Conservation (phyloP, 2,113 vertebrate species). For the Passer montanus region DNA sequence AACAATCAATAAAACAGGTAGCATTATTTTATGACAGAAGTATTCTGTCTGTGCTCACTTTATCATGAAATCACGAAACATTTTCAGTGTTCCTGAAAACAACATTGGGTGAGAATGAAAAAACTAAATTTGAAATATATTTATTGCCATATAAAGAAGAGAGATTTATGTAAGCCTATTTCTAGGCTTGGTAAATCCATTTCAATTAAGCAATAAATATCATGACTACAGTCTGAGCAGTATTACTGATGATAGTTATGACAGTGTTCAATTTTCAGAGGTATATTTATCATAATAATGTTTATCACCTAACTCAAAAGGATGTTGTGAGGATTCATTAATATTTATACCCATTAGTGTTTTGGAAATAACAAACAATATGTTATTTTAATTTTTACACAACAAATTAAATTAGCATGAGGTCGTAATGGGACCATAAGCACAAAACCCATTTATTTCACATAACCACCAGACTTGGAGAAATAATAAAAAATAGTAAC, state of each 20-base stretch:
- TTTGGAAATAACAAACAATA: background rate
- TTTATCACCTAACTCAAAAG: conserved; percentile 2
- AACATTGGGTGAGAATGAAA: background rate
- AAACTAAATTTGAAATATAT: background rate
- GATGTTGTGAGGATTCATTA: conserved; percentile 22
- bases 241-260: conserved; percentile 23
- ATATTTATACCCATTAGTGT: conserved; percentile 30
- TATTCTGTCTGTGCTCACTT: background rate
- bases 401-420: conserved; percentile 6
- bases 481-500: background rate
- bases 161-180: background rate
- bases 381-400: background rate
- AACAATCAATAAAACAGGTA: background rate
- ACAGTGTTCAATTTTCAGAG: conserved; percentile 40
- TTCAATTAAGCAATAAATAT: conserved; percentile 47
- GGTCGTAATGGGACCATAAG: background rate
- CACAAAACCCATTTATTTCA: background rate
- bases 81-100: background rate
- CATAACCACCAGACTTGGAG: background rate
- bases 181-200: conserved; percentile 4
- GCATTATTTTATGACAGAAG: background rate
- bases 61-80: background rate
- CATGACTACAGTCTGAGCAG: background rate
- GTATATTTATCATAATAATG: conserved; percentile 42
- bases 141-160: background rate